Evolutionary conservation across 2,888 invertebrate genomes (phyloP), one percentile per base, ranked within the genome.

Genomic region (Rotaria sp.): DNA sequence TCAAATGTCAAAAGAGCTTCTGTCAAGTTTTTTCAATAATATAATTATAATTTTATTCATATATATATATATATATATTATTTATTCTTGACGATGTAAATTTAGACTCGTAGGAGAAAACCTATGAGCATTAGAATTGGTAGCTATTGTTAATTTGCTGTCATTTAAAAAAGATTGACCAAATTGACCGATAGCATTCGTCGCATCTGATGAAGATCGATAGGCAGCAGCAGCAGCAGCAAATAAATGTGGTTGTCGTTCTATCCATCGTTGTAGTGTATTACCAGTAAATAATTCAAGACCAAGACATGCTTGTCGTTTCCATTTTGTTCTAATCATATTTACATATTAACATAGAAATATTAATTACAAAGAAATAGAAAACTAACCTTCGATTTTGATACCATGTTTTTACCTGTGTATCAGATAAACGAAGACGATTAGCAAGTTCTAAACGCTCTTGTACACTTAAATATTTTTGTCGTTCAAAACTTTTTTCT

Each of bases 331-430:
- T 84, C 86, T 84, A 55, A n/a, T n/a, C n/a, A 35, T 8, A 57
- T 8, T 50, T 15, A 13, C 10, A 52, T 11, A 52, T 55, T 35
- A 18, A 4, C 30, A 55, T 8, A 24, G 41, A 84, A 30, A 30
- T 24, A n/a, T 38, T 24, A 18, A 48, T 18, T 30, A 48, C 4
- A 30, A 55, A 38, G 18, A 45, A 21, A 45, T 50, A 50, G 84
- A 55, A 21, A 21, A 15, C 24, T 18, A 26, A 85, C 85, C 85
- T 74, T 93, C 98, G 93, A 91, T 98, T 98, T 92, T 98, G 97
- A 92, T 98, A 98, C 97, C 99, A 99, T 89, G 99, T 99, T 92
- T 99, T 99, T 91, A 99, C 98, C 93, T 99, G 99, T 85, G 98
- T 99, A 92, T 99, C 98, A 80, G 96, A 96, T 87, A 99, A 93